A percentile compares a stretch with the other conserved stretches of the same genome.
These are phyloP conservation scores for Drosophila testacea DNA, from an alignment of 2,888 invertebrate genomes.

Conservation along the genomic window DNA sequence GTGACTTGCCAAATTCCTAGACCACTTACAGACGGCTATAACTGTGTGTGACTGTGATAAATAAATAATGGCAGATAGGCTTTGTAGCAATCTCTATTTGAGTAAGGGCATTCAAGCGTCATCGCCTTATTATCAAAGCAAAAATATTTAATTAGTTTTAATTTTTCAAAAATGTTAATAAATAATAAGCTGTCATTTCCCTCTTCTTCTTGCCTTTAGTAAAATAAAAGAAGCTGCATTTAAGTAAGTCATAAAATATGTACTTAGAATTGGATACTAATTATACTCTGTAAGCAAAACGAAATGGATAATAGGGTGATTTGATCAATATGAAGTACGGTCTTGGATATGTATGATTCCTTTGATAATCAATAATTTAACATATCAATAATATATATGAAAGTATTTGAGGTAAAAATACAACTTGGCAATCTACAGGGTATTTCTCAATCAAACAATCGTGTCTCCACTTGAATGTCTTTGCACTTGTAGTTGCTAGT, in stretches of 20 bases:
- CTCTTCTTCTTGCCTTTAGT: neutral
- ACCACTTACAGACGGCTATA: conserved; percentile 1
- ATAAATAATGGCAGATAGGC: conserved; percentile 20
- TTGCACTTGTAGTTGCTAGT: conserved; percentile 10
- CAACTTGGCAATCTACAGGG: conserved; percentile 6
- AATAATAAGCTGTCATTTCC: neutral
- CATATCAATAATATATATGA: neutral
- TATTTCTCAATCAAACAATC: conserved; percentile 1
- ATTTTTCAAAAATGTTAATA: conserved; percentile 1
- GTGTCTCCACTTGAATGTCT: neutral
- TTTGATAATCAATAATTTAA: neutral
- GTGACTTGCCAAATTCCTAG: conserved; percentile 32
- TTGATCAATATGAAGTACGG: too few relatives aligned
- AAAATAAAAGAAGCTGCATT: neutral
- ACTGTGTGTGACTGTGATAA: conserved; percentile 3
- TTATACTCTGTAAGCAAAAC: neutral
- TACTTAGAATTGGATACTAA: neutral
- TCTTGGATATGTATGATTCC: too few relatives aligned
- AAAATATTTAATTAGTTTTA: conserved; percentile 16
- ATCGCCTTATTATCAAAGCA: conserved; percentile 17
- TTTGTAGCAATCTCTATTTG: conserved; percentile 6
- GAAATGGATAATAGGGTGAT: too few relatives aligned
- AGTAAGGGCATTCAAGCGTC: conserved; percentile 30
- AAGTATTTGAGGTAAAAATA: neutral
- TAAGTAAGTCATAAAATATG: conserved; percentile 3